A percentile compares a stretch with the other conserved stretches of the same genome.
Conservation (phyloP, 2,113 vertebrate genomes). For the Colaptes auratus region DNA sequence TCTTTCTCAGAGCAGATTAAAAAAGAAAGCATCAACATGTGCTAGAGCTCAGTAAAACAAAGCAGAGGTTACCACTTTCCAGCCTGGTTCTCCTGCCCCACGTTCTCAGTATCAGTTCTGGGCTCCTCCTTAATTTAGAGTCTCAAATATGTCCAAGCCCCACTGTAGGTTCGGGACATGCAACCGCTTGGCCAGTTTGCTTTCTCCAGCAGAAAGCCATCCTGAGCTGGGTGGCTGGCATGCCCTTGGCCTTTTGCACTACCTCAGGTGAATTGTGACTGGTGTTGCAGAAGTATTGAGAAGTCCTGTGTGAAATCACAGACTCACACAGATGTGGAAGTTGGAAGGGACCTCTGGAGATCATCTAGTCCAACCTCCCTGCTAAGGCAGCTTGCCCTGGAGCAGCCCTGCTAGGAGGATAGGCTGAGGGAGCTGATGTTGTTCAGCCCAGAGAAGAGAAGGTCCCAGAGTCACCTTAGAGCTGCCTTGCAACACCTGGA, state of each 20-base stretch:
- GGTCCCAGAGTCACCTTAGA: too few species aligned
- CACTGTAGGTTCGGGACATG: neutral
- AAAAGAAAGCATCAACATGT: neutral
- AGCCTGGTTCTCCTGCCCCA: neutral
- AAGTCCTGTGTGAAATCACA: neutral
- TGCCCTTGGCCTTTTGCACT: fast-evolving
- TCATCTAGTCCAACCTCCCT: too few species aligned
- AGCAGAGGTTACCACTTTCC: neutral
- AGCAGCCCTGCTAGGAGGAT: too few species aligned
- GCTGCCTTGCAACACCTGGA: too few species aligned
- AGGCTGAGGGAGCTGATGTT: too few species aligned
- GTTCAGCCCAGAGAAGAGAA: too few species aligned
- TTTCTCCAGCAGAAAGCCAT: neutral
- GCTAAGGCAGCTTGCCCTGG: too few species aligned
- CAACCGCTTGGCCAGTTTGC: neutral
- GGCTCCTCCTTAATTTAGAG: neutral
- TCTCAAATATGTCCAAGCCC: neutral
- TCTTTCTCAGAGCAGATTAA: neutral
- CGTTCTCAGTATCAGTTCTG: fast-evolving
- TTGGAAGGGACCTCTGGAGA: too few species aligned
- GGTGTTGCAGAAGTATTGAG: neutral
- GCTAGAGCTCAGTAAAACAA: neutral
- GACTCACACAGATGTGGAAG: neutral
- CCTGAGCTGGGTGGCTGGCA: neutral
- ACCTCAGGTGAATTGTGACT: neutral